These are phyloP conservation scores for Tetanocera ferruginea DNA, from an alignment of 2,888 invertebrate species.

Conservation along the genomic window DNA sequence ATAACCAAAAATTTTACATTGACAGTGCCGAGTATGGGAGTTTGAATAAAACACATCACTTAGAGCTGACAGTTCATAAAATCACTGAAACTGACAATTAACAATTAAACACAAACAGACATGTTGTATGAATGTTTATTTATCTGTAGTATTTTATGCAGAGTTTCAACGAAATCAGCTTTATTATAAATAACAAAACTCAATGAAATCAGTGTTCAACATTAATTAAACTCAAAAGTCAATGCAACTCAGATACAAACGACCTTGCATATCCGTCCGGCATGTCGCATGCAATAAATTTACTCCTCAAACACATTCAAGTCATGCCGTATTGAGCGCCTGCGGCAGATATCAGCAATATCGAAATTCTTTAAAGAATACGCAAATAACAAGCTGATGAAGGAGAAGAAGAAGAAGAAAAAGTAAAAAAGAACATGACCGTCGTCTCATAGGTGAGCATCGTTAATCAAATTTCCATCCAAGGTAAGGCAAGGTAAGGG, in stretches of 20 bases:
- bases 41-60: too few species aligned
- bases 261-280: slow-evolving; percentile 6
- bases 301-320: neutral
- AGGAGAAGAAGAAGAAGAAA: neutral
- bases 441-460: slow-evolving; percentile 37
- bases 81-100: too few species aligned
- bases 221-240: slow-evolving; percentile 31
- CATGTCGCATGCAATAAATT: slow-evolving; percentile 7
- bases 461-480: slow-evolving; percentile 42
- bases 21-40: too few species aligned
- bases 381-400: neutral
- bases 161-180: neutral
- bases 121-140: neutral
- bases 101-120: too few species aligned
- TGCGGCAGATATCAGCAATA: slow-evolving; percentile 14
- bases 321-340: neutral
- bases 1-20: too few species aligned
- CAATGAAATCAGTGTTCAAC: slow-evolving; percentile 30
- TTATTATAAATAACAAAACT: slow-evolving; percentile 26
- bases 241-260: neutral
- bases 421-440: neutral
- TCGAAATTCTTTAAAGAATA: slow-evolving; percentile 7
- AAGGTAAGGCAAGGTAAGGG: neutral
- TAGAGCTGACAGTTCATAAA: too few species aligned
- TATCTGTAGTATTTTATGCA: neutral